Percentiles rank a stretch among this genome's conserved stretches.
phyloP scores from a whole-genome alignment of 1,140 invertebrate species.

The Eulimnadia texana region DNA sequence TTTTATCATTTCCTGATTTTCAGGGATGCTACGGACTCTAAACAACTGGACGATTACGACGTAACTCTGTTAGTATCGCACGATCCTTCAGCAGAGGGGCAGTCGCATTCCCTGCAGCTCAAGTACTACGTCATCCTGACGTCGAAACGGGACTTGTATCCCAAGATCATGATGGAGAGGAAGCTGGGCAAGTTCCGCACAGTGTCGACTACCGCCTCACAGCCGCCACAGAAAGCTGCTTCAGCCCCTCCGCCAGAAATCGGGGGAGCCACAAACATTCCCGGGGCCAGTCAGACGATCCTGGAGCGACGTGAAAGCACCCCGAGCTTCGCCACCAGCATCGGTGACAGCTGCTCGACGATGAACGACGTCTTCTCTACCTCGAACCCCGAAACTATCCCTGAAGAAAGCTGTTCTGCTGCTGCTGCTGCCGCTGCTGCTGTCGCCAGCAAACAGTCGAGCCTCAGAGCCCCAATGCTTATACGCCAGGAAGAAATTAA shows the following conservation, averaged over 20 bases:
- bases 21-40: conserved; percentile 42
- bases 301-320: background rate
- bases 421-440: conserved; percentile 1
- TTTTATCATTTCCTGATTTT: conserved; percentile 36
- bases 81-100: conserved; percentile 24
- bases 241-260: conserved; percentile 6
- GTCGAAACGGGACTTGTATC: conserved; percentile 49
- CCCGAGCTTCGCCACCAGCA: background rate
- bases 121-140: conserved; percentile 61
- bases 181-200: conserved; percentile 47
- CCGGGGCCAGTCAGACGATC: background rate
- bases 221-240: background rate
- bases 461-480: conserved; percentile 10
- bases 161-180: conserved; percentile 46
- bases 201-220: conserved; percentile 31
- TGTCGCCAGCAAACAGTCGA: background rate
- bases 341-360: background rate
- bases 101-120: conserved; percentile 36
- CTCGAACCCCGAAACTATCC: background rate
- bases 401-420: conserved; percentile 5
- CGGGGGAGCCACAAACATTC: background rate
- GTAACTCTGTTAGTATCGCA: conserved; percentile 49
- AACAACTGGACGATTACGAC: conserved; percentile 51
- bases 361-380: background rate
- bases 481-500: conserved; percentile 47